Base-by-base conservation (phyloP, 2,113 vertebrate species). In the Gobiocypris rarus region DNA sequence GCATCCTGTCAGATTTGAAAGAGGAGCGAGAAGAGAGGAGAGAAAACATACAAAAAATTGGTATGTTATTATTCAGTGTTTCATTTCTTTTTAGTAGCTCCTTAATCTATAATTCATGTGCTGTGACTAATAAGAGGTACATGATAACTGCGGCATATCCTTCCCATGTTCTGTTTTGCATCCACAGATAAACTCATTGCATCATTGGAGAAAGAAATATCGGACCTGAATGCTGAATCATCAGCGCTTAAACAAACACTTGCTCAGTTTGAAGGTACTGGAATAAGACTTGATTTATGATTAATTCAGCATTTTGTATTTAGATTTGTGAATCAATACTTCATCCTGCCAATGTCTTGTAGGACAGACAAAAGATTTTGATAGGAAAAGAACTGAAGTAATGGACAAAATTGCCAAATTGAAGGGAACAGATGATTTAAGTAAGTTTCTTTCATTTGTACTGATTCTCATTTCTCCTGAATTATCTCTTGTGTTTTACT, bases 381-480 rank as follows among this genome's bases (percentile, higher is more conserved):
- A 78, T 78, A 14, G 22, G 4, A 78, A 43, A 78, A 43, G 28
- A 26, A 9, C 14, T 17, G 56, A 61, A 78, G 24, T 45, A 61
- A 61, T 78, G 34, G 22, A 43, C n/a, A 43, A 61, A 10, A 61
- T 61, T 78, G 75, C 11, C 54, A 43, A 24, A 61, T 26, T 78
- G n/a, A 43, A 43, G 34, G 54, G 22, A 17, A 77, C 26, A 31
- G 75, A 78, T 26, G 13, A 78, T 54, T 9, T 78, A 24, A 43
- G 75, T 78, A 59, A n/a, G 75, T 78, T 76, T 61, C 54, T 78
- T 78, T 24, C 34, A 73, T 24, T 24, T 78, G 9, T 8, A 3
- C 17, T 14, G 26, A 54, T 34, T 45, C 65, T 22, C 1, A 69
- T 69, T 38, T 69, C 9, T 38, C 3, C 1, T 38, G 31, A 69